These are phyloP conservation scores for Limanda limanda DNA, from an alignment of 2,113 vertebrate genomes.

Conservation along the genomic window DNA sequence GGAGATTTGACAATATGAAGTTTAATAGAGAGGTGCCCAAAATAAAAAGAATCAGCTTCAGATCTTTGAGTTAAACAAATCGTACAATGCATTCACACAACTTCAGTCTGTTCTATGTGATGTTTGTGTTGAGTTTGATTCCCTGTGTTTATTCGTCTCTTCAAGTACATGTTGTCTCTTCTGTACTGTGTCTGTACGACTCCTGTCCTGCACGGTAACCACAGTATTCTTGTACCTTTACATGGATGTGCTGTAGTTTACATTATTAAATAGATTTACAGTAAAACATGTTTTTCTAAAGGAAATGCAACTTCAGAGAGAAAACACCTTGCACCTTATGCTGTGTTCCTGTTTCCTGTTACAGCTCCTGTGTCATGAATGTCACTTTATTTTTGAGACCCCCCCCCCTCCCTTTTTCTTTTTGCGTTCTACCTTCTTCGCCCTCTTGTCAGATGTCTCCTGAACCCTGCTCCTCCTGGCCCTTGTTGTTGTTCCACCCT, in stretches of 20 bases:
- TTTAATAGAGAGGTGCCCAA: not conserved
- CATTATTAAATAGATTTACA: not conserved
- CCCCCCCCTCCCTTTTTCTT: conserved; percentile 5
- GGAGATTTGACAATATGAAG: not conserved
- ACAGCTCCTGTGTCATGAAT: conserved; percentile 26
- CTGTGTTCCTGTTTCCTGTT: conserved; percentile 26
- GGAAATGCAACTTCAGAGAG: conserved; percentile 34
- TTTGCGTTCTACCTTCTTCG: conserved; percentile 46
- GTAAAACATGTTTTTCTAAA: not conserved
- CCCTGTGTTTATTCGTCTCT: conserved; percentile 23
- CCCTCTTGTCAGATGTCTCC: conserved; percentile 52
- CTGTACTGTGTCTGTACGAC: conserved; percentile 18
- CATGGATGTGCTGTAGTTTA: not conserved
- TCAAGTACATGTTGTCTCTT: conserved; percentile 29
- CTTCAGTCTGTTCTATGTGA: not conserved
- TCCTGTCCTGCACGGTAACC: conserved; percentile 35
- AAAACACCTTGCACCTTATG: conserved; percentile 27
- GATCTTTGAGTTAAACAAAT: not conserved
- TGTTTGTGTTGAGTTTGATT: conserved; percentile 14
- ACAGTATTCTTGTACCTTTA: not conserved
- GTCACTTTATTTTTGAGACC: conserved; percentile 48
- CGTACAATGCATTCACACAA: not conserved
- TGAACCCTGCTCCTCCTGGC: conserved; percentile 46
- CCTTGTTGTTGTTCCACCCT: conserved; percentile 46
- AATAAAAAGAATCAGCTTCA: not conserved